Evolutionary conservation across 2,797 vertebrate genomes (phyloP).

Genomic region (Pantherophis alleghaniensis): DNA sequence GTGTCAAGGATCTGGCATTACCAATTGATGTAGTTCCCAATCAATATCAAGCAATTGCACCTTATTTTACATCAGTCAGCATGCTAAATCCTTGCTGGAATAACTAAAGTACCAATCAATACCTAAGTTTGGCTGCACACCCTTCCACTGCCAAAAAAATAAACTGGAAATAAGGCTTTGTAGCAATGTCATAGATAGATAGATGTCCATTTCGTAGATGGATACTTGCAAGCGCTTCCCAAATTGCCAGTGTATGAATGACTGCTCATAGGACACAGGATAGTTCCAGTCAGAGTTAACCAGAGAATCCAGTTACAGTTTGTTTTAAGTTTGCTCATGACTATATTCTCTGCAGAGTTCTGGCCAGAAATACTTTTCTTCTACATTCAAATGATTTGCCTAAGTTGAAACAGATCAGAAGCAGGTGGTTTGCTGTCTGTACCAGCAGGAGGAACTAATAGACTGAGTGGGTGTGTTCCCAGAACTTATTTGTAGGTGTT

Average conservation of each 20-base stretch:
- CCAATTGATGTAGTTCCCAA: slow-evolving; percentile 49
- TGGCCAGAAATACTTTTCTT: background rate
- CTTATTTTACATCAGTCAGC: slow-evolving; percentile 56
- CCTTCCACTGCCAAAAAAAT: slow-evolving; percentile 12
- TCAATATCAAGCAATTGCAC: slow-evolving; percentile 50
- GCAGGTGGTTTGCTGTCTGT: background rate
- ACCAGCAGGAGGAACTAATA: background rate
- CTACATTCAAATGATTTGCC: background rate
- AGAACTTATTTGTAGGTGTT: background rate
- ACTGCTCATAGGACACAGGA: background rate
- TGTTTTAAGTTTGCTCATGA: background rate
- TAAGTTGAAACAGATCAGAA: background rate
- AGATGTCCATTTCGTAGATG: background rate
- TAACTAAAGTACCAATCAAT: slow-evolving; percentile 57
- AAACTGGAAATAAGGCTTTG: background rate
- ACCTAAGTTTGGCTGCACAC: slow-evolving; percentile 43
- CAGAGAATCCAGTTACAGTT: background rate
- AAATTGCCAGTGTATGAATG: background rate
- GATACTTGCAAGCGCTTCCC: background rate
- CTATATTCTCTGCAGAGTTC: background rate
- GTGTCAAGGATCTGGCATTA: slow-evolving; percentile 40
- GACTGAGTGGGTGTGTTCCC: background rate
- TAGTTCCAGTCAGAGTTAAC: background rate
- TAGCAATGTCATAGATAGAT: background rate
- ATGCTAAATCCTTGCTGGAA: slow-evolving; percentile 49